phyloP scores from a whole-genome alignment of 1,140 invertebrate species.

The Apis florea region DNA sequence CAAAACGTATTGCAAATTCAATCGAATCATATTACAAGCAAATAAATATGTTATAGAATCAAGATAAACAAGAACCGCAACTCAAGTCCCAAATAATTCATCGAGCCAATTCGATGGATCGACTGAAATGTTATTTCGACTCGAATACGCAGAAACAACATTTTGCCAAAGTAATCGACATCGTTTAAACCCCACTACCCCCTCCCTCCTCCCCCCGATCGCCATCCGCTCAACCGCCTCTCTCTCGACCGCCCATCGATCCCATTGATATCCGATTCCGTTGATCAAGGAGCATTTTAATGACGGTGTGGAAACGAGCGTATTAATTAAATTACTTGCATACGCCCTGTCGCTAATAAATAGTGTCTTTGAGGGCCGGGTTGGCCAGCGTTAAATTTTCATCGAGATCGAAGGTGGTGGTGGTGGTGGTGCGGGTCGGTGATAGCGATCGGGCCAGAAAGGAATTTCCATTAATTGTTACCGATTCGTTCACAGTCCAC shows the following conservation, averaged over 20 bases:
- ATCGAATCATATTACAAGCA: too few relatives aligned
- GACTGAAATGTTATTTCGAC: not conserved
- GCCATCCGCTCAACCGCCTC: too few relatives aligned
- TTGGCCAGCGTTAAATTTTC: slow-evolving; percentile 5
- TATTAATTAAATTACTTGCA: slow-evolving; percentile 21
- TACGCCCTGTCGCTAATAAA: slow-evolving; percentile 8
- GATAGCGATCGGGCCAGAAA: slow-evolving; percentile 30
- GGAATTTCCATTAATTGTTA: slow-evolving; percentile 70
- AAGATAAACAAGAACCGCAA: not conserved
- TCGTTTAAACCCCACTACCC: not conserved
- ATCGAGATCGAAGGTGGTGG: not conserved
- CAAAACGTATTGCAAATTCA: too few relatives aligned
- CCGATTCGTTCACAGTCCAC: slow-evolving; percentile 61
- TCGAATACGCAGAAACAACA: not conserved
- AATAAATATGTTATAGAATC: too few relatives aligned
- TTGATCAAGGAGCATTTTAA: not conserved
- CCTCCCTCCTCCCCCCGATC: too few relatives aligned
- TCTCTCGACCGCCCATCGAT: too few relatives aligned
- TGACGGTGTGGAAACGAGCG: too few relatives aligned
- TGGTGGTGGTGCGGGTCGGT: not conserved
- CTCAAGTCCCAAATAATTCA: not conserved
- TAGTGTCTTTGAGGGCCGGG: not conserved
- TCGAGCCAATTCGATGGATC: not conserved
- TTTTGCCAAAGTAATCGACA: not conserved
- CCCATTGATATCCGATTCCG: not conserved